Base-by-base conservation (phyloP, 2,888 invertebrate species). In the Ariolimax columbianus region DNA sequence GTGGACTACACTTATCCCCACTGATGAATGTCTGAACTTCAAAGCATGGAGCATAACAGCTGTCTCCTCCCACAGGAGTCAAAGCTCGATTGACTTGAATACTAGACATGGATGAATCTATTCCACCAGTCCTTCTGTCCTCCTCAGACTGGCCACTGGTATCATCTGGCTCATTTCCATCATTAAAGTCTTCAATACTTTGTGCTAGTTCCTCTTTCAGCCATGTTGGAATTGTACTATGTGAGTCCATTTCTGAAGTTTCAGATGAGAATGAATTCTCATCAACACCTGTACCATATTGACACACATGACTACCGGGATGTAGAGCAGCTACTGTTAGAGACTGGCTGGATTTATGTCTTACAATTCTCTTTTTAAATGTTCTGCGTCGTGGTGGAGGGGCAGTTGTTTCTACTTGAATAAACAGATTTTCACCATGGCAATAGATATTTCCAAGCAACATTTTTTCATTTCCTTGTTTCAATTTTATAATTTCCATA, bases 341-440 rank as follows among this genome's bases (percentile, higher is more conserved):
- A 43, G 82, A 77, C 70, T 85, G 82, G 30, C 36, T 72, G 14
- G 77, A 79, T 55, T 70, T 81, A 73, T 72, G 91, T 90, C 91
- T 90, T 51, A 92, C 88, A 82, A 90, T 90, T 14, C 91, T 86
- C 83, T 91, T 92, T 84, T 91, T 93, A 47, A 92, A 89, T 73
- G 90, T 90, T 79, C 90, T 89, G 26, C 91, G 88, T 77, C 91
- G 86, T 0, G 93, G 92, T 7, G 94, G 93, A 0, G 96, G 96
- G 0, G 95, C 95, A 1, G 96, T 96, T 0, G 96, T 96, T 89
- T 96, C 95, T 7, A 96, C 95, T 88, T 96, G 94, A 9, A 96
- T 94, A 81, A 96, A 95, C 14, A 96, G 93, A 88, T 95, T 95
- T 89, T 96, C 95, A 6, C 95, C 95, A 87, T 95, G 94, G 3